These are phyloP conservation scores for Tribolium madens DNA, from an alignment of 1,140 invertebrate species.

Conservation along the genomic window DNA sequence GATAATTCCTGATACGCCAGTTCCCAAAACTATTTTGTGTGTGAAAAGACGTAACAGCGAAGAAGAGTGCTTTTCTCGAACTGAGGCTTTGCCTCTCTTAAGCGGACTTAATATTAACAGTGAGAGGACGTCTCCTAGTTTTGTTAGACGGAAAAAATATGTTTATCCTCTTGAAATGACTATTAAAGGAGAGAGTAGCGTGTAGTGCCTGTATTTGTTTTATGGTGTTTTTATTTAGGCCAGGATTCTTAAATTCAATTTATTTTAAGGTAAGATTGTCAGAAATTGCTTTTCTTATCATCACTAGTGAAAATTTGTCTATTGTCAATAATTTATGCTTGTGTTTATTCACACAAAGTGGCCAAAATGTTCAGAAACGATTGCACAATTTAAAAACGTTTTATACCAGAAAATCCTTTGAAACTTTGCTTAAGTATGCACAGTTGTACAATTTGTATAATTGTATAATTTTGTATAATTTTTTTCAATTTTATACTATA, in stretches of 20 bases:
- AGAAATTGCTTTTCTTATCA: too few relatives aligned
- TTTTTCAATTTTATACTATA: too few relatives aligned
- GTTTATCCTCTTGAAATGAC: slow-evolving; percentile 70
- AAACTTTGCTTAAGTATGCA: too few relatives aligned
- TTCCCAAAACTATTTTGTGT: slow-evolving; percentile 67
- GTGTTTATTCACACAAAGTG: too few relatives aligned
- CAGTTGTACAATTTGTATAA: too few relatives aligned
- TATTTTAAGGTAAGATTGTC: too few relatives aligned
- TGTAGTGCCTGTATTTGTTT: slow-evolving; percentile 60
- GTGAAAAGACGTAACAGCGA: slow-evolving; percentile 65
- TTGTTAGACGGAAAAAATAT: slow-evolving; percentile 72
- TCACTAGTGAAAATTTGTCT: too few relatives aligned
- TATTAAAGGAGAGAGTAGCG: slow-evolving; percentile 70
- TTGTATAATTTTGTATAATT: too few relatives aligned
- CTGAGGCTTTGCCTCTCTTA: slow-evolving; percentile 70
- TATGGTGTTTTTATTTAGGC: background rate
- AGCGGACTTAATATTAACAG: slow-evolving; percentile 68
- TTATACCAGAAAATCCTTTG: too few relatives aligned
- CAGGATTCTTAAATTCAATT: background rate
- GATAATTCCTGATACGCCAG: slow-evolving; percentile 45
- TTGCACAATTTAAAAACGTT: too few relatives aligned
- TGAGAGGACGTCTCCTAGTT: slow-evolving; percentile 69
- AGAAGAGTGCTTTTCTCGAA: slow-evolving; percentile 64
- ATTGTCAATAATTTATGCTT: too few relatives aligned
- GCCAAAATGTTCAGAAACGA: too few relatives aligned